phyloP scores from a whole-genome alignment of 2,113 vertebrate genomes.

The Phylloscopus trochilus region DNA sequence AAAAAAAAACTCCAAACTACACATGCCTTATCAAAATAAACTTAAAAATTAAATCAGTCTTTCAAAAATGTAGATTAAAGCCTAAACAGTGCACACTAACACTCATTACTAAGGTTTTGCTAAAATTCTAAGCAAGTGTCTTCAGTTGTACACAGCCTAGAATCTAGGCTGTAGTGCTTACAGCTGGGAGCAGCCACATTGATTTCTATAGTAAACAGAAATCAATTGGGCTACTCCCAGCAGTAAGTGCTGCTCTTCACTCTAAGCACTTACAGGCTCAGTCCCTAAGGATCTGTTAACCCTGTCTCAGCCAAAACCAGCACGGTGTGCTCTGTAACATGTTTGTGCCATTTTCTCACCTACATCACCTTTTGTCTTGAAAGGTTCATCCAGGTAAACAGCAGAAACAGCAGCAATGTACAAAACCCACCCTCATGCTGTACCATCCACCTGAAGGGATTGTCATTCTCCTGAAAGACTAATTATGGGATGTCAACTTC shows the following conservation, averaged over 20 bases:
- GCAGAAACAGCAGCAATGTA: not conserved
- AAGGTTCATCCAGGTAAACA: not conserved
- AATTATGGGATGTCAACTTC: not conserved
- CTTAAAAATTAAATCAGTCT: not conserved
- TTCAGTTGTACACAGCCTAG: not conserved
- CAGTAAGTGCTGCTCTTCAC: not conserved
- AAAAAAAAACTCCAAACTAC: not conserved
- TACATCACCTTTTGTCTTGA: not conserved
- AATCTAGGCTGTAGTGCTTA: not conserved
- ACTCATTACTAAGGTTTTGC: not conserved
- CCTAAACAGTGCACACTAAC: not conserved
- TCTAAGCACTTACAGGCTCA: not conserved
- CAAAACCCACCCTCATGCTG: not conserved
- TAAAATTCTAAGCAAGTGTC: fast-evolving
- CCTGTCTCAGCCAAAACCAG: not conserved
- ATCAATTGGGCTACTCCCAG: not conserved
- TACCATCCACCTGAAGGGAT: not conserved
- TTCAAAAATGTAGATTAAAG: not conserved
- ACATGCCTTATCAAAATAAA: not conserved
- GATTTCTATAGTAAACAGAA: not conserved
- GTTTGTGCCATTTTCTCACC: not conserved
- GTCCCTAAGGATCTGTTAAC: not conserved
- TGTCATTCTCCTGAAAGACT: not conserved
- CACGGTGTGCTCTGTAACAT: not conserved
- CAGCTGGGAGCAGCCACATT: not conserved